Base-by-base conservation (phyloP, 1,140 invertebrate genomes). In the Tetramorium simillimum region DNA sequence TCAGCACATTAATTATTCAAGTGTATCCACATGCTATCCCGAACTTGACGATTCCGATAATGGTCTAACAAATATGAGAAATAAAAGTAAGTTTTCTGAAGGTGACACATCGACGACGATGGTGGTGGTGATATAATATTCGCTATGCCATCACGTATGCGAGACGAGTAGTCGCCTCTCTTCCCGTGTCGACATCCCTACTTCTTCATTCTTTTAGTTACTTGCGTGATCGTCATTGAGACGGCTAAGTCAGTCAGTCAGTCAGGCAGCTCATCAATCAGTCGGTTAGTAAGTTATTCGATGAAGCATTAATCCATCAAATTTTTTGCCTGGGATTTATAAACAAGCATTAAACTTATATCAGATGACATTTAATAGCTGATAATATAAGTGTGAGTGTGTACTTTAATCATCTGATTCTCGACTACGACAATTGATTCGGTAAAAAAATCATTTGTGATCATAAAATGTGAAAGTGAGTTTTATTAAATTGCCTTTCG, bases 221-320 rank as follows among this genome's bases (percentile, higher is more conserved):
- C 24, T 49, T 60, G 49, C 37, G 40, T n/a, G 33, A 78, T 85
- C 21, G 58, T 80, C 67, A 58, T 60, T 60, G 21, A 88, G 40
- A 62, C 21, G 63, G 14, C 6, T 69, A 67, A 53, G 69, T 28
- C 58, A 88, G 46, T 76, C 73, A 87, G 88, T 85, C 81, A 90
- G 76, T 88, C 78, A 82, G 85, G 49, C 60, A 77, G 86, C 77
- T 85, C 87, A 80, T 86, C 76, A 85, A 77, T 90, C 80, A 84
- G 69, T 86, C 46, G 91, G 56, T 91, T 80, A 91, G 75, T 90
- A 67, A 72, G 49, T 70, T 78, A 89, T 72, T 85, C 10, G 24
- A 40, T 56, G 28, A 53, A 58, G 0, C 33, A n/a, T 77, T 18
- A 82, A 70, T 84, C 53, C 14, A 75, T 88, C 3, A 18, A 78